A percentile compares a stretch with the other conserved stretches of the same genome.
Evolutionary conservation across 2,888 invertebrate genomes (phyloP).

Genomic region (Meandrusa payeni): DNA sequence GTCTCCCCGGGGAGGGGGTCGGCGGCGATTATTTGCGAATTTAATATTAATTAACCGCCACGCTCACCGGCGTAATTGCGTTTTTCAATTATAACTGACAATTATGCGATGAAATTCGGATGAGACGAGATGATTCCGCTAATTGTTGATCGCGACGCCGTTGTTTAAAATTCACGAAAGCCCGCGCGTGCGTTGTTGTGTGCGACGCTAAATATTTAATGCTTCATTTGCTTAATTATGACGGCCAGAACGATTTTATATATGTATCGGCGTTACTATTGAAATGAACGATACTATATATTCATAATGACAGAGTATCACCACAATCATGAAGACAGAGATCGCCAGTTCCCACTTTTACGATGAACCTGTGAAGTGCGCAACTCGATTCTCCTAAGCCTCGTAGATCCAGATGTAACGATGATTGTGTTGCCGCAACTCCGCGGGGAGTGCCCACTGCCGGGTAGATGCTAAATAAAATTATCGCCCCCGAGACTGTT

Average conservation of each 20-base stretch:
- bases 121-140: slow-evolving; percentile 58
- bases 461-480: slow-evolving; percentile 53
- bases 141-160: slow-evolving; percentile 54
- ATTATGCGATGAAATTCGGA: slow-evolving; percentile 72
- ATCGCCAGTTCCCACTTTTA: too few species aligned
- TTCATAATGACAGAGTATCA: too few species aligned
- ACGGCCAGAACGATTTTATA: too few species aligned
- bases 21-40: slow-evolving; percentile 78
- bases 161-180: slow-evolving; percentile 27
- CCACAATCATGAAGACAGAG: too few species aligned
- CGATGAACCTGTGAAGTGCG: too few species aligned
- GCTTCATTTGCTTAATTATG: neutral
- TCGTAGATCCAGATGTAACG: slow-evolving; percentile 50
- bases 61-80: slow-evolving; percentile 70
- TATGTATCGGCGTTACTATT: too few species aligned
- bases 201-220: neutral
- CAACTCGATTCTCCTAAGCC: slow-evolving; percentile 40
- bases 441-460: slow-evolving; percentile 34
- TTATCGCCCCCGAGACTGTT: slow-evolving; percentile 50
- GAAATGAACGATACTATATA: too few species aligned
- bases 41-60: slow-evolving; percentile 80
- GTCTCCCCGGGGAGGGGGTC: slow-evolving; percentile 54
- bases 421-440: slow-evolving; percentile 54
- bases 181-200: neutral
- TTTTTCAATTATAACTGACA: slow-evolving; percentile 80